A percentile compares a stretch with the other conserved stretches of the same genome.
phyloP scores from a whole-genome alignment of 2,888 invertebrate species.

The Tethea ocularis region DNA sequence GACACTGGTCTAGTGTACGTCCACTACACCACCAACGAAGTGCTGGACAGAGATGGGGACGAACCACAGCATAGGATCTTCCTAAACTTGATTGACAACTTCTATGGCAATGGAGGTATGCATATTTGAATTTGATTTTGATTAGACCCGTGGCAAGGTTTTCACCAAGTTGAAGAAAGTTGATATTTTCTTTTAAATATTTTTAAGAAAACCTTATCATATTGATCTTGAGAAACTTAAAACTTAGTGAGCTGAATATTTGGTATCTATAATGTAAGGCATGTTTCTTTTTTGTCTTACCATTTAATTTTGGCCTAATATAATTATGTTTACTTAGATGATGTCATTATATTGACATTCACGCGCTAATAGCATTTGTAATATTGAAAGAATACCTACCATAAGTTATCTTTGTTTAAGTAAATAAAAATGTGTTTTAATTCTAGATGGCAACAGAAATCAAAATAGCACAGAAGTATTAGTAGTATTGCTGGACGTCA shows the following conservation, averaged over 20 bases:
- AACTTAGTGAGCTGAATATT: too few species aligned
- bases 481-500: constrained; percentile 83
- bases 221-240: not conserved
- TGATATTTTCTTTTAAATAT: not conserved
- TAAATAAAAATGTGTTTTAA: not conserved
- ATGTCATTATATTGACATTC: not conserved
- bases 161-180: not conserved
- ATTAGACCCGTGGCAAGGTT: not conserved
- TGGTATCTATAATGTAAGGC: too few species aligned
- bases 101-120: constrained; percentile 68
- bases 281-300: too few species aligned
- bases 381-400: too few species aligned
- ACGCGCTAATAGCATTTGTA: too few species aligned
- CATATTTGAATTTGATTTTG: constrained; percentile 9
- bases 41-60: constrained; percentile 79
- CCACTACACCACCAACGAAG: constrained; percentile 64
- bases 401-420: too few species aligned
- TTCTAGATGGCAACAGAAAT: constrained; percentile 68
- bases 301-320: not conserved
- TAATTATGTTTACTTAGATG: not conserved
- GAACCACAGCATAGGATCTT: constrained; percentile 72
- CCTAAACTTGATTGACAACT: constrained; percentile 81
- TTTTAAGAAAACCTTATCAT: not conserved
- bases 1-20: constrained; percentile 74
- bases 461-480: constrained; percentile 60